Percentiles rank a stretch among this genome's conserved stretches.
These are phyloP conservation scores for Poeciliopsis turneri DNA, from an alignment of 2,797 vertebrate genomes.

Conservation along the genomic window DNA sequence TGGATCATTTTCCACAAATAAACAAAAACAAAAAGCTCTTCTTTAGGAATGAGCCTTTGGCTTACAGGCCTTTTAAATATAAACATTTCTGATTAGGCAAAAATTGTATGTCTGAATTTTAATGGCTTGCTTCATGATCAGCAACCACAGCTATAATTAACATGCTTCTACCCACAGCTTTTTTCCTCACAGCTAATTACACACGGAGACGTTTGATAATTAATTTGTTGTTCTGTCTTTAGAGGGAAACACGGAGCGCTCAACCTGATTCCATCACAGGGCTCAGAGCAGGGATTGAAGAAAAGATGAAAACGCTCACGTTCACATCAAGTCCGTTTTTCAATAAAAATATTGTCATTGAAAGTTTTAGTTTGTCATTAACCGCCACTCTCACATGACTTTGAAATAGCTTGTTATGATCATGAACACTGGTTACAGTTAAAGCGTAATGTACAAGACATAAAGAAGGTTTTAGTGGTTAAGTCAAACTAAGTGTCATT, in stretches of 20 bases:
- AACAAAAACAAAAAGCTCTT: not conserved
- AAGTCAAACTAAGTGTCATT: not conserved
- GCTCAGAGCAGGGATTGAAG: not conserved
- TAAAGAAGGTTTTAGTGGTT: not conserved
- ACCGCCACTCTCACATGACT: not conserved
- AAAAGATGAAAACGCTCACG: not conserved
- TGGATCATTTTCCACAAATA: not conserved
- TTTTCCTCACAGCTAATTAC: not conserved
- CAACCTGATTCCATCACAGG: not conserved
- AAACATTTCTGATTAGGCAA: not conserved
- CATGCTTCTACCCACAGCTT: not conserved
- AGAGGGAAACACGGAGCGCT: not conserved
- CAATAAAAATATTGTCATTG: not conserved
- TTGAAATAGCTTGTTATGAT: not conserved
- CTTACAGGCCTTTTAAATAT: not conserved
- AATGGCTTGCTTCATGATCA: not conserved
- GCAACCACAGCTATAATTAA: not conserved
- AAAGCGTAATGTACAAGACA: not conserved
- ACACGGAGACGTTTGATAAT: not conserved
- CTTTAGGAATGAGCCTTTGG: not conserved
- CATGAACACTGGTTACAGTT: not conserved
- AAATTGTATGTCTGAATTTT: not conserved
- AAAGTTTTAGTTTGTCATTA: not conserved
- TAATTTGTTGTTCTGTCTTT: conserved; percentile 1
- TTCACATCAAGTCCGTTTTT: not conserved